These are phyloP conservation scores for Diadema setosum DNA, from an alignment of 35 echinoderm and acorn worm genomes.

Conservation along the genomic window DNA sequence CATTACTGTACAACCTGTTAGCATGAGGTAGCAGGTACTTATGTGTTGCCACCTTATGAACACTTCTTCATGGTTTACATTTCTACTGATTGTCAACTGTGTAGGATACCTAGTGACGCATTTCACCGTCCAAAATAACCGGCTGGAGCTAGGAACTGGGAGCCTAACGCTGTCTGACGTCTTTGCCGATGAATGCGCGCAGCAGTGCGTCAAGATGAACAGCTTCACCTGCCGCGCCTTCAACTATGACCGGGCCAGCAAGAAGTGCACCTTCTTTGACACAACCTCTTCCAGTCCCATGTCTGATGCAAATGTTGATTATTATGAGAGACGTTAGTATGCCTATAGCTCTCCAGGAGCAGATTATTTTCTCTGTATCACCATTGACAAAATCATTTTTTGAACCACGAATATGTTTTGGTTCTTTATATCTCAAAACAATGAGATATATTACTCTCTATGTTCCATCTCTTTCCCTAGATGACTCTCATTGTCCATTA, in stretches of 20 bases:
- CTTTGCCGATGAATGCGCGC: conserved; percentile 83
- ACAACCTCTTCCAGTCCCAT: neutral
- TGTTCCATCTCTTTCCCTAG: too few species aligned
- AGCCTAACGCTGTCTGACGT: conserved; percentile 36
- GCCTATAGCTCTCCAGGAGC: too few species aligned
- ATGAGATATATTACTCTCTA: too few species aligned
- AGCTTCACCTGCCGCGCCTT: conserved; percentile 71
- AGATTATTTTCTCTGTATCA: too few species aligned
- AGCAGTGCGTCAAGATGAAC: conserved; percentile 61
- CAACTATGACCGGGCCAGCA: conserved; percentile 59
- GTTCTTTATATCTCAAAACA: too few species aligned
- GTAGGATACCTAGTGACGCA: conserved; percentile 76
- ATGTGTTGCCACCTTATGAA: neutral
- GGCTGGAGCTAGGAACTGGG: conserved; percentile 30
- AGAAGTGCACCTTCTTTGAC: conserved; percentile 61
- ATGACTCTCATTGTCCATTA: too few species aligned
- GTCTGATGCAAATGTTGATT: neutral
- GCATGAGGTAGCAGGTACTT: neutral
- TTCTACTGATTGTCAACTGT: neutral
- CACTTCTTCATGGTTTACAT: neutral
- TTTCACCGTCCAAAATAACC: conserved; percentile 42
- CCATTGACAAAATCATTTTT: too few species aligned
- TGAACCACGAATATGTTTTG: too few species aligned
- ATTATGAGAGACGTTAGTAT: conserved; percentile 1
- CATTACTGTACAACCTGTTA: neutral